Evolutionary conservation across 2,797 vertebrate species (phyloP).

Genomic region (Halcyon chelicuti): DNA sequence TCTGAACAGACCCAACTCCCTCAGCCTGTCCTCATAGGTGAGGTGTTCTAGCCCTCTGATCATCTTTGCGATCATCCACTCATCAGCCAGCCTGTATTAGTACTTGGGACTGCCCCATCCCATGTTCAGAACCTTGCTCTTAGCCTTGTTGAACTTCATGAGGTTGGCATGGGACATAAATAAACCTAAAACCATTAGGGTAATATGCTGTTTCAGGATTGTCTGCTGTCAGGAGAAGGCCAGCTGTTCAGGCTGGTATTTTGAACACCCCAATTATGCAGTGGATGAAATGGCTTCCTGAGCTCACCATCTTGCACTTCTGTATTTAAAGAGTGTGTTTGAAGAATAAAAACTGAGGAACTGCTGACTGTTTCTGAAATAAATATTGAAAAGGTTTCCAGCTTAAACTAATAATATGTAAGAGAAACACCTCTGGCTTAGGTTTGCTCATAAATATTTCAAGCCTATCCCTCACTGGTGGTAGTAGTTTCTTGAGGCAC

Average conservation of each 20-base stretch:
- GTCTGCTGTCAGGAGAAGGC: not conserved
- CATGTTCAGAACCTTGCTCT: no score
- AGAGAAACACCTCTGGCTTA: conserved; percentile 13
- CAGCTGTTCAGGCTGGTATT: not conserved
- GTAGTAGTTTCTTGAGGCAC: conserved; percentile 22
- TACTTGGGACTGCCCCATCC: no score
- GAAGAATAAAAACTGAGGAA: not conserved
- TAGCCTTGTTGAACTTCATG: no score
- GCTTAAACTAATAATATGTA: conserved; percentile 26
- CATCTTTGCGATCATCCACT: no score
- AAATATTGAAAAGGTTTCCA: conserved; percentile 34
- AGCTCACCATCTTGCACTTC: not conserved
- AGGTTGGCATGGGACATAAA: not conserved
- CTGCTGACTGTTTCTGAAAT: conserved; percentile 1
- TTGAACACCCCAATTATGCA: not conserved
- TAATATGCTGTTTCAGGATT: not conserved
- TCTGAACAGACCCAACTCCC: no score
- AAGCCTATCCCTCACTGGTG: not conserved
- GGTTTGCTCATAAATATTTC: conserved; percentile 53
- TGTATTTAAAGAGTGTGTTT: not conserved
- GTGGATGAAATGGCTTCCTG: not conserved
- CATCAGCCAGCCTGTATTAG: no score
- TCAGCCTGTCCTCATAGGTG: no score
- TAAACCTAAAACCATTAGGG: not conserved
- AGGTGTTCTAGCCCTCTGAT: no score